These are phyloP conservation scores for Rhagonycha fulva DNA, from an alignment of 2,888 invertebrate genomes.

Conservation along the genomic window DNA sequence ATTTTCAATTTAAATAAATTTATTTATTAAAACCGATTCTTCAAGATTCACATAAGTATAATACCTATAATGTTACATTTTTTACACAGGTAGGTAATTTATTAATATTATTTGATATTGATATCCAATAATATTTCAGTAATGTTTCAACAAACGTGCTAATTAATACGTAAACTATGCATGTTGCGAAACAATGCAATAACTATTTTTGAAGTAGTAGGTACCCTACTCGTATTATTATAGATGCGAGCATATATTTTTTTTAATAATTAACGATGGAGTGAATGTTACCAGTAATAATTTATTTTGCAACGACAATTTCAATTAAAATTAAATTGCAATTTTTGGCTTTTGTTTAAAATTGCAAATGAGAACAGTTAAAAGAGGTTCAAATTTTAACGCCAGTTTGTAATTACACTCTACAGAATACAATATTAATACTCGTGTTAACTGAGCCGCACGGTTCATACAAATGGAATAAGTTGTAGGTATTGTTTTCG, in stretches of 20 bases:
- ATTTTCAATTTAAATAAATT: not conserved
- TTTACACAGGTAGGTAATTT: no score
- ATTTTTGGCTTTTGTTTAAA: not conserved
- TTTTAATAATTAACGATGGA: not conserved
- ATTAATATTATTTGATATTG: no score
- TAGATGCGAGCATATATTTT: no score
- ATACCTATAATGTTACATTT: no score
- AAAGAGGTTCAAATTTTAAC: slow-evolving; percentile 3
- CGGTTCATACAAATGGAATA: slow-evolving; percentile 38
- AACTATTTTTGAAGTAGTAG: no score
- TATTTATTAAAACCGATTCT: not conserved
- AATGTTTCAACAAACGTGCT: no score
- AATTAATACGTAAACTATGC: no score
- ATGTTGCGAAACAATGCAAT: no score
- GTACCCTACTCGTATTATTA: no score
- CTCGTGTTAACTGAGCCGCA: slow-evolving; percentile 30
- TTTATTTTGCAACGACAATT: not conserved
- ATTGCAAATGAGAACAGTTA: not conserved
- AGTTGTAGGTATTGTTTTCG: slow-evolving; percentile 43
- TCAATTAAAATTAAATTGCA: not conserved
- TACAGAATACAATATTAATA: slow-evolving; percentile 30
- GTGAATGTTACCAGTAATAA: not conserved
- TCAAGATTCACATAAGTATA: no score
- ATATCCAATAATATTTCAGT: no score
- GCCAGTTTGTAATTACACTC: slow-evolving; percentile 7